A percentile compares a stretch with the other conserved stretches of the same genome.
Conservation (phyloP, 2,797 vertebrate genomes). For the Eptatretus atami region DNA sequence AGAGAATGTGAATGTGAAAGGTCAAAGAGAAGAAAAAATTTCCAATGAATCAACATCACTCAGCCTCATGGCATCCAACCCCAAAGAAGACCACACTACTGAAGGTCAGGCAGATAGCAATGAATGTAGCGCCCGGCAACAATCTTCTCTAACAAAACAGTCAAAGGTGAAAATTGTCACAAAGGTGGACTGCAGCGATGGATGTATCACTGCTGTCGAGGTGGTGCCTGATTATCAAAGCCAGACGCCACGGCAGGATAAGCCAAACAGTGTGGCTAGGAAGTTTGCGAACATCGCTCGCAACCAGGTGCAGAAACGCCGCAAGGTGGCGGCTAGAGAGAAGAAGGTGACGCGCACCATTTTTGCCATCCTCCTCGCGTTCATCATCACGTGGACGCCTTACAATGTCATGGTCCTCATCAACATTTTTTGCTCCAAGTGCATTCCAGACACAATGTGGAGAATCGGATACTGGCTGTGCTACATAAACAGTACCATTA, state of each 20-base stretch:
- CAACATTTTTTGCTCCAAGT: constrained; percentile 38
- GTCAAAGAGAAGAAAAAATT: constrained; percentile 23
- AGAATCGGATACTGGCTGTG: constrained; percentile 47
- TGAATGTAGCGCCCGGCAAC: constrained; percentile 9
- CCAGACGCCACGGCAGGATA: constrained; percentile 7
- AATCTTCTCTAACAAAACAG: constrained; percentile 28
- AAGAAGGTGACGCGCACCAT: constrained; percentile 96
- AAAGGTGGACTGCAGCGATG: constrained; percentile 42
- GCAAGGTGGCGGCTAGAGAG: constrained; percentile 84
- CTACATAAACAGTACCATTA: constrained; percentile 58
- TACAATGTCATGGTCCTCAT: constrained; percentile 86
- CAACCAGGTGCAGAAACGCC: constrained; percentile 76
- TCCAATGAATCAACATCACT: constrained; percentile 47
- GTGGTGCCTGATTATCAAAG: constrained; percentile 45
- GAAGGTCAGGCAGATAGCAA: constrained; percentile 19
- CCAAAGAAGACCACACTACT: constrained; percentile 28
- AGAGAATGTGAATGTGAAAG: constrained; percentile 15
- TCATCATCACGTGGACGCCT: constrained; percentile 85
- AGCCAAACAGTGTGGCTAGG: constrained; percentile 40
- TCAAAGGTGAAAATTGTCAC: constrained; percentile 97
- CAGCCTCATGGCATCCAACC: constrained; percentile 31
- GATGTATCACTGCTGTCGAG: constrained; percentile 81
- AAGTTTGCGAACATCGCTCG: constrained; percentile 91
- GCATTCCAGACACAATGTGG: constrained; percentile 31
- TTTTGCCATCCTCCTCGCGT: constrained; percentile 65